Base-by-base conservation (phyloP, 2,797 vertebrate genomes). In the Danio aesculapii region DNA sequence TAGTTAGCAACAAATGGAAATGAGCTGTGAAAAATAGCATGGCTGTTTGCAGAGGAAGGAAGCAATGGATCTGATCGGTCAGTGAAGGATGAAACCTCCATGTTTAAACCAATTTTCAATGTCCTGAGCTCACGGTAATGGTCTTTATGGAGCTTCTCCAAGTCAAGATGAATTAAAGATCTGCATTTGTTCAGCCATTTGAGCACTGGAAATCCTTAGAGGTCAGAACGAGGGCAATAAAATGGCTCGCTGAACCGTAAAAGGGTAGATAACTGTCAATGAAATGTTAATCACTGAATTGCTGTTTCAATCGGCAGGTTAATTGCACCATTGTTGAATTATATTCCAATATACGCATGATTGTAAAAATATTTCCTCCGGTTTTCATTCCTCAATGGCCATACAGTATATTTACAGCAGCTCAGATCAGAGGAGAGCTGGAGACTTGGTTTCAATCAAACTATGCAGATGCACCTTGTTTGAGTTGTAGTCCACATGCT, bases 21-120 rank as follows among this genome's bases (percentile, higher is more conserved):
- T 55, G 21, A 62, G 17, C 55, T 75, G 59, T 53, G 59, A 74
- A 69, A 75, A 79, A 79, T 49, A 10, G 14, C 46, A 78, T 74
- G 4, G 3, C 50, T 67, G 75, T 78, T 73, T 67, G 44, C 17
- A 44, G 44, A 67, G 68, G 61, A 68, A 67, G 39, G 61, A 77
- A 83, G 82, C 83, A 52, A 63, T 49, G 73, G 85, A 87, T 86
- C 86, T 82, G 86, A 47, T 66, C 76, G 77, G 83, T 75, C 84
- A 82, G 76, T 64, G 81, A 82, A 81, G 81, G 79, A 88, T 88
- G 39, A 75, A 75, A 19, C 41, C 62, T 17, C 14, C 17, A 44
- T 8, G 6, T 68, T 77, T 78, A 83, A 67, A 73, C 70, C 30
- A 30, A 62, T 30, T 83, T 55, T 47, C 69, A 75, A 75, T 59